A percentile compares a stretch with the other conserved stretches of the same genome.
Conservation (phyloP, 2,113 vertebrate species). For the Cephalopterus ornatus region DNA sequence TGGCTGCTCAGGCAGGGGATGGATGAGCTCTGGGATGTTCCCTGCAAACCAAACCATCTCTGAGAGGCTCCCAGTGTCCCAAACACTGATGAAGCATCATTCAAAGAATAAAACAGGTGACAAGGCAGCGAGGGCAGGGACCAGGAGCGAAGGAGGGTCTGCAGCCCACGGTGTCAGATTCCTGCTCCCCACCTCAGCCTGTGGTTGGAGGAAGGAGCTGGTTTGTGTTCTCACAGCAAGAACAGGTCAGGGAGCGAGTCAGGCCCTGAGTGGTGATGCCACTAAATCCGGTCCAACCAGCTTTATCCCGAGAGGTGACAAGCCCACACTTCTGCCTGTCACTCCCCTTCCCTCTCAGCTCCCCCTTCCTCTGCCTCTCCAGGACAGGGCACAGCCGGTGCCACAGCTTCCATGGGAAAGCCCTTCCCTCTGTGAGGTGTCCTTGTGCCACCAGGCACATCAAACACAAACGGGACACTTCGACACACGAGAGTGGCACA, state of each 20-base stretch:
- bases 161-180: fast-evolving
- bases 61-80: background rate
- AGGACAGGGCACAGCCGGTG: background rate
- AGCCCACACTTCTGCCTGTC: background rate
- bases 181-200: background rate
- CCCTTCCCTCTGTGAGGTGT: background rate
- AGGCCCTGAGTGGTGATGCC: background rate
- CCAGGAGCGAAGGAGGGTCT: background rate
- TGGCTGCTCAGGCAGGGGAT: background rate
- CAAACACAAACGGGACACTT: background rate
- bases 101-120: background rate
- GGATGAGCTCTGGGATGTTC: background rate
- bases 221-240: background rate
- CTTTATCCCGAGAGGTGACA: background rate
- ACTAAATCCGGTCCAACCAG: background rate
- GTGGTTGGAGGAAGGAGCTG: background rate
- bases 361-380: background rate
- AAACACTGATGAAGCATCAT: background rate
- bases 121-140: background rate
- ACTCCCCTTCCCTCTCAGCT: background rate
- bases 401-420: background rate
- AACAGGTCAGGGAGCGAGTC: background rate
- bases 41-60: background rate
- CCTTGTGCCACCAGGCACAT: background rate
- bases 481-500: background rate